Percentiles rank a stretch among this genome's conserved stretches.
Conservation (phyloP, 2,888 invertebrate species). For the Apamea crenata region DNA sequence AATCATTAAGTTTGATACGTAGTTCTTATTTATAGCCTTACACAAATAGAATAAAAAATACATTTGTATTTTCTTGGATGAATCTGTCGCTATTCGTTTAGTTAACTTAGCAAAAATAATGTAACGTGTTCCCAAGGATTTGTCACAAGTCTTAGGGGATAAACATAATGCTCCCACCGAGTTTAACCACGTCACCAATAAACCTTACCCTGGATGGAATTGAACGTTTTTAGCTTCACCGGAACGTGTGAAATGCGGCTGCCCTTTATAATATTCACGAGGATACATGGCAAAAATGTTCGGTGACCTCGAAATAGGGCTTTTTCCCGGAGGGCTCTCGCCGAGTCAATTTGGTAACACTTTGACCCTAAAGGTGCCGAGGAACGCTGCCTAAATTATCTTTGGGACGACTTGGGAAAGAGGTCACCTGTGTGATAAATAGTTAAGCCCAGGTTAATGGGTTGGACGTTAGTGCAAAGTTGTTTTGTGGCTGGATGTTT, state of each 20-base stretch:
- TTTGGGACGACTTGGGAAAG: conserved; percentile 80
- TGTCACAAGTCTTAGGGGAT: conserved; percentile 17
- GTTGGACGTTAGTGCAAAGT: conserved; percentile 72
- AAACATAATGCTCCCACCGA: conserved; percentile 58
- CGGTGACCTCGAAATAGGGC: conserved; percentile 80
- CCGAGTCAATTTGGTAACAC: conserved; percentile 82
- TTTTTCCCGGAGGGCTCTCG: conserved; percentile 76
- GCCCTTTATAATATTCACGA: conserved; percentile 83
- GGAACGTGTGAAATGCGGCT: conserved; percentile 79
- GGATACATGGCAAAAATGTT: conserved; percentile 79
- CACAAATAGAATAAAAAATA: conserved; percentile 3
- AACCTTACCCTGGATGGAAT: conserved; percentile 76
- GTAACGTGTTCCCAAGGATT: conserved; percentile 1
- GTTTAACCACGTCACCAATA: conserved; percentile 69
- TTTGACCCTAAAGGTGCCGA: conserved; percentile 79
- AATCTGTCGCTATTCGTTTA: neutral
- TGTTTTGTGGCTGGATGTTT: conserved; percentile 66
- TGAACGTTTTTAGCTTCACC: conserved; percentile 79
- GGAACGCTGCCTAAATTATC: conserved; percentile 82
- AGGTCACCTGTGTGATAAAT: conserved; percentile 82
- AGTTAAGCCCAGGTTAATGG: conserved; percentile 82
- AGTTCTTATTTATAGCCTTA: neutral
- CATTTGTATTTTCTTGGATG: neutral
- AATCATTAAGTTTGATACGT: conserved; percentile 14
- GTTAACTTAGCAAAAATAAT: neutral